Evolutionary conservation across 2,797 vertebrate genomes (phyloP), one percentile per base, ranked within the genome.

Genomic region (Gila robusta): DNA sequence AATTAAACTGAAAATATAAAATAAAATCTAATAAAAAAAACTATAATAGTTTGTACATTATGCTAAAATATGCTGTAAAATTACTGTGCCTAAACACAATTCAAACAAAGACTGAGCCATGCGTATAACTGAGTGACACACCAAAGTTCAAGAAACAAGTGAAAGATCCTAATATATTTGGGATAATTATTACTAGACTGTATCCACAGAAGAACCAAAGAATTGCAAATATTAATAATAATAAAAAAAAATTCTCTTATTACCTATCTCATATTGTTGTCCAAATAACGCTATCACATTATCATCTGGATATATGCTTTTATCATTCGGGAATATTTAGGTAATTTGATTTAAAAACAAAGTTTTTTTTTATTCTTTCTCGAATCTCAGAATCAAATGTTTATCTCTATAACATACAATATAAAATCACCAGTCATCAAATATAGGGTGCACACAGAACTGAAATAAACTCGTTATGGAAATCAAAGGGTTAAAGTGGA

Each of bases 401-500:
- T 56, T 84, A 84, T 79, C 26, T 72, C 67, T 7, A 35, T 79
- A 64, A 64, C 16, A 37, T 23, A 37, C 47, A 69, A 56, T 76
- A 6, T 44, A 72, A 86, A 86, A 85, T 67, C 79, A 66, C 37
- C 64, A 81, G 54, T 77, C 47, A 26, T 73, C 32, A 85, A 85
- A 88, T 87, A 81, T 64, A 87, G 66, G 78, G 64, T 82, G 72
- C 52, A 35, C 37, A 67, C 71, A 64, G 79, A 86, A 59, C 86
- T 66, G 69, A 73, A 76, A 28, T 74, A 70, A 89, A 54, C 62
- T 56, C 37, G 5, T 49, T 64, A 81, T 77, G 78, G 73, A 83
- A 81, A 86, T 90, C 70, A 81, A 62, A 64, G 67, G 77, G 84
- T 73, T 79, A 83, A 89, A 79, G 82, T 85, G 86, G 79, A 54